A percentile compares a stretch with the other conserved stretches of the same genome.
phyloP scores from a whole-genome alignment of 2,888 invertebrate genomes.

The Mythimna lalbum region DNA sequence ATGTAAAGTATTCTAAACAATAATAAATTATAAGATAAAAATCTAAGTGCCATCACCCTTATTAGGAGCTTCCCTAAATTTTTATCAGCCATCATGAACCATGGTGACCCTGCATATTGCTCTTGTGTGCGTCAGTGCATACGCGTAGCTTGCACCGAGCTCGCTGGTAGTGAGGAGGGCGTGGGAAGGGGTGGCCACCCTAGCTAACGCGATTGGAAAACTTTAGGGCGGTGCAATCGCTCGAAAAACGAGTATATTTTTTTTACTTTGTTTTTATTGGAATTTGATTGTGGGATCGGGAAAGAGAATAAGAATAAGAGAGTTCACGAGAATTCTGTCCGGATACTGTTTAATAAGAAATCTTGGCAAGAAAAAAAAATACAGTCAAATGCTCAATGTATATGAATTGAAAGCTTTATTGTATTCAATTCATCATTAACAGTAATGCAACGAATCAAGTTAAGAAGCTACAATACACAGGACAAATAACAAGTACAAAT shows the following conservation, averaged over 20 bases:
- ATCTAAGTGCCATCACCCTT: conserved; percentile 36
- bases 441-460: background rate
- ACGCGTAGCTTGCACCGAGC: conserved; percentile 74
- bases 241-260: conserved; percentile 61
- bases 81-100: conserved; percentile 50
- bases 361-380: background rate
- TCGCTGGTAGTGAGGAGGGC: conserved; percentile 72
- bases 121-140: conserved; percentile 66
- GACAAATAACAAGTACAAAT: too few relatives aligned
- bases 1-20: conserved; percentile 8
- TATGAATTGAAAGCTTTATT: background rate
- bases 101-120: conserved; percentile 71
- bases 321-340: background rate
- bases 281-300: conserved; percentile 33
- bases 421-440: background rate
- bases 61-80: conserved; percentile 36
- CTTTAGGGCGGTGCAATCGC: conserved; percentile 79
- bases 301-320: conserved; percentile 2
- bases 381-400: background rate
- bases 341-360: background rate
- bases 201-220: conserved; percentile 79
- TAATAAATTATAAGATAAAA: conserved; percentile 25
- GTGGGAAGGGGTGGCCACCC: conserved; percentile 73
- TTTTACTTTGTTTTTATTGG: conserved; percentile 51
- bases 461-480: too few relatives aligned